phyloP scores from a whole-genome alignment of 2,113 vertebrate genomes.

The Alosa alosa region DNA sequence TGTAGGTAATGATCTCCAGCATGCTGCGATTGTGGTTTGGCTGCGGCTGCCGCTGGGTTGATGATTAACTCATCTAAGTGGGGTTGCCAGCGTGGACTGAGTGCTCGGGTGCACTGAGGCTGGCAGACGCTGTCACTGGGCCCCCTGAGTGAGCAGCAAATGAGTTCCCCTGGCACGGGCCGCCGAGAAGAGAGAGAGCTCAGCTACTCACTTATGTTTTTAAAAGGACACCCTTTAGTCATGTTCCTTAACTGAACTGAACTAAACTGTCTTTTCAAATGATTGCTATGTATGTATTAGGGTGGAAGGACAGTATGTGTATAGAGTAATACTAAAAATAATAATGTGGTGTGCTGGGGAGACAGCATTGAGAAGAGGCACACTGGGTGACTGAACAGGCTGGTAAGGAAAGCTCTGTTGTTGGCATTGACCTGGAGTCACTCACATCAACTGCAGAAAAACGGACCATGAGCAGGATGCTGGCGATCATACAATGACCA shows the following conservation, averaged over 20 bases:
- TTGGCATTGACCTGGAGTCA: no score
- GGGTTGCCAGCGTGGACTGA: not conserved
- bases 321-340: no score
- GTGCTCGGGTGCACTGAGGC: not conserved
- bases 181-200: not conserved
- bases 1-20: not conserved
- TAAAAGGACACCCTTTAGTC: not conserved
- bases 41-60: not conserved
- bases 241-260: not conserved
- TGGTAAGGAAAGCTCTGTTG: no score
- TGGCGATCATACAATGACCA: no score
- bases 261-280: not conserved
- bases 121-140: not conserved
- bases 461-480: no score
- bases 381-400: no score
- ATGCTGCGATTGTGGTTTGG: not conserved
- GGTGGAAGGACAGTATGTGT: not conserved
- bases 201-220: not conserved
- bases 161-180: not conserved
- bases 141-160: not conserved
- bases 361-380: no score
- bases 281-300: not conserved
- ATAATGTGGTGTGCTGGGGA: no score
- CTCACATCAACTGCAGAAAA: no score
- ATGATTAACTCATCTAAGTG: constrained; percentile 6